These are phyloP conservation scores for Ophion obscuratus DNA, from an alignment of 2,888 invertebrate species.

Conservation along the genomic window DNA sequence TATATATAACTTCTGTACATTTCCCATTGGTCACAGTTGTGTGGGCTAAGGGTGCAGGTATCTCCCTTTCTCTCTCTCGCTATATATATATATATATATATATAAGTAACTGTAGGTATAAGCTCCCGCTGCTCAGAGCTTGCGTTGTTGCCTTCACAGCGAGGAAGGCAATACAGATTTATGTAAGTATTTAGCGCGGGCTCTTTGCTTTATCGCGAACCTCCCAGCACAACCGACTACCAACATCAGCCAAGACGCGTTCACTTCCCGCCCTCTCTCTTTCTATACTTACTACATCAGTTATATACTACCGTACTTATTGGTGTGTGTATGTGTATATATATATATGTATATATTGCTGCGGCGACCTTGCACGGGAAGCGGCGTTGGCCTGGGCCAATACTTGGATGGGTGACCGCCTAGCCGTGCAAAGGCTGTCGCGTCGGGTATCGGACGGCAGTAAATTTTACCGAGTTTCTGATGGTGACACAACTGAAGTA, in stretches of 20 bases:
- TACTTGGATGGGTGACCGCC: neutral
- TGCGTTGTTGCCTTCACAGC: constrained; percentile 53
- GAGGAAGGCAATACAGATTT: constrained; percentile 83
- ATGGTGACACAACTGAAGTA: no score
- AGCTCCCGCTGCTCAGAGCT: constrained; percentile 75
- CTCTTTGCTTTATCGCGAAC: constrained; percentile 84
- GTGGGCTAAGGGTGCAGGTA: constrained; percentile 46
- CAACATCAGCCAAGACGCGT: constrained; percentile 55
- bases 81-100: constrained; percentile 3
- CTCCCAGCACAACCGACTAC: constrained; percentile 80
- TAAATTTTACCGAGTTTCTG: no score
- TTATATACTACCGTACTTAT: neutral
- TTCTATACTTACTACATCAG: constrained; percentile 14
- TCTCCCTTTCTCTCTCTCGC: neutral
- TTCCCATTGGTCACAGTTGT: constrained; percentile 42
- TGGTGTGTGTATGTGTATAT: neutral
- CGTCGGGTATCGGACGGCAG: no score
- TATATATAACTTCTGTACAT: constrained; percentile 9
- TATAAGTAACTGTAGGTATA: constrained; percentile 71
- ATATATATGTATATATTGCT: neutral
- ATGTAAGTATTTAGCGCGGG: constrained; percentile 84
- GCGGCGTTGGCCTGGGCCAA: neutral
- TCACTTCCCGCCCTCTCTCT: constrained; percentile 57
- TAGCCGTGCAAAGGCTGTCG: neutral
- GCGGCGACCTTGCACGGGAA: neutral